Conservation (phyloP, 2,797 vertebrate genomes). For the Emys orbicularis region DNA sequence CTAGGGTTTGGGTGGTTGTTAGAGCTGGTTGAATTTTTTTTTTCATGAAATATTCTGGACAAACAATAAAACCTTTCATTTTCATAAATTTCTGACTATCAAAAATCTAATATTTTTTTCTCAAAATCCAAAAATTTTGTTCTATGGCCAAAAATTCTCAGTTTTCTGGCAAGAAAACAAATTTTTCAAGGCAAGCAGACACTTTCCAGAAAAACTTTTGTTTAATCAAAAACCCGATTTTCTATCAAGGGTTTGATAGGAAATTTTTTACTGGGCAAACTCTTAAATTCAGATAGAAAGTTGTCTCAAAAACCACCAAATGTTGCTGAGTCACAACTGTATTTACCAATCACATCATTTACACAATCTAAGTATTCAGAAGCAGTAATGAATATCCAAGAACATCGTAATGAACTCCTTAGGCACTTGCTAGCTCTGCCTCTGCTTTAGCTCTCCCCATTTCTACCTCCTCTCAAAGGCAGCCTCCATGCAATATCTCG, state of each 20-base stretch:
- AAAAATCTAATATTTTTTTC: not conserved
- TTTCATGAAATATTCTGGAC: not conserved
- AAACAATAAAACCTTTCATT: not conserved
- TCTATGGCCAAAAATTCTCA: no score
- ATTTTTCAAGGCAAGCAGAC: not conserved
- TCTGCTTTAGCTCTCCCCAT: not conserved
- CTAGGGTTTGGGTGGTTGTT: no score
- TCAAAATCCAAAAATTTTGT: not conserved
- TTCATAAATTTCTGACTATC: not conserved
- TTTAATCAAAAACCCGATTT: not conserved
- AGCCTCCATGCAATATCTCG: not conserved
- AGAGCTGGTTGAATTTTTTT: not conserved
- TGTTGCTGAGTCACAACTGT: not conserved
- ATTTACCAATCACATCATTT: not conserved
- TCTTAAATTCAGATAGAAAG: not conserved
- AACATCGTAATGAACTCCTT: no score
- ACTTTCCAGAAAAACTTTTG: not conserved
- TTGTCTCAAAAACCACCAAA: not conserved
- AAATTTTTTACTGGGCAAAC: not conserved
- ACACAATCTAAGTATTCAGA: not conserved
- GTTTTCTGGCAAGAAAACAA: no score
- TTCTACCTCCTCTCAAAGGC: not conserved
- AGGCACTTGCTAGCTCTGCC: not conserved
- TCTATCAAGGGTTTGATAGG: not conserved
- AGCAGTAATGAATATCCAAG: not conserved